Evolutionary conservation across 2,888 invertebrate genomes (phyloP).

Genomic region (Drosophila subsilvestris): DNA sequence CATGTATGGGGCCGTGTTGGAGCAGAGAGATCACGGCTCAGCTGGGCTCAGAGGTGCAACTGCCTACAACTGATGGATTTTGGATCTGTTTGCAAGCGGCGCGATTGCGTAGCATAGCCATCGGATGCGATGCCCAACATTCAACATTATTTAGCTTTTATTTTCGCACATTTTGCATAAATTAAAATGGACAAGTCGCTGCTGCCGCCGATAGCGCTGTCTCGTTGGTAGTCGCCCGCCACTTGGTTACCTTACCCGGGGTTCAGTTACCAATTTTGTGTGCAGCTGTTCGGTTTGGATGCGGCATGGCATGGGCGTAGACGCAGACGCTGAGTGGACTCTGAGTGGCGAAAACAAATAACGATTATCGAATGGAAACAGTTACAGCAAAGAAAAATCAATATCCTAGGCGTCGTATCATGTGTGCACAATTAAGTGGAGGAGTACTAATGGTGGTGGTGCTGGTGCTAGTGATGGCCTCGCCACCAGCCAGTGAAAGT

Average conservation of each 20-base stretch:
- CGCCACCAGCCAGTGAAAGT: conserved; percentile 60
- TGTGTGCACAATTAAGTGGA: conserved; percentile 51
- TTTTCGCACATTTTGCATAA: conserved; percentile 77
- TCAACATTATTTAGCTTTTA: conserved; percentile 71
- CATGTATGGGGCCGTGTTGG: conserved; percentile 24
- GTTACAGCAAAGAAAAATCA: conserved; percentile 39
- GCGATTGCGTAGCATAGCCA: conserved; percentile 44
- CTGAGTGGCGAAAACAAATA: conserved; percentile 32
- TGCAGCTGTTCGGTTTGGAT: conserved; percentile 53
- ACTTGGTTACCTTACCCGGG: conserved; percentile 10
- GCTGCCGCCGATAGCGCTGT: conserved; percentile 7
- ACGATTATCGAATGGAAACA: conserved; percentile 46
- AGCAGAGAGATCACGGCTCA: conserved; percentile 25
- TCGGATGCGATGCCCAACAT: conserved; percentile 51
- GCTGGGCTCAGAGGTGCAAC: conserved; percentile 10
- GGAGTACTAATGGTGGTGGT: conserved; percentile 34
- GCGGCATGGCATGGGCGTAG: conserved; percentile 58
- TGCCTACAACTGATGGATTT: conserved; percentile 55
- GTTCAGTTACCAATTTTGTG: conserved; percentile 64
- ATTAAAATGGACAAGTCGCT: conserved; percentile 58
- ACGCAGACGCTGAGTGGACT: conserved; percentile 13
- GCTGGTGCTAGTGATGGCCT: conserved; percentile 28
- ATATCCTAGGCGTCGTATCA: conserved; percentile 44
- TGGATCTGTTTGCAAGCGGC: conserved; percentile 57
- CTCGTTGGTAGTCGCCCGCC: conserved; percentile 15